Evolutionary conservation across 2,888 invertebrate species (phyloP), one percentile per base, ranked within the genome.

Genomic region (Torymus tubicola): DNA sequence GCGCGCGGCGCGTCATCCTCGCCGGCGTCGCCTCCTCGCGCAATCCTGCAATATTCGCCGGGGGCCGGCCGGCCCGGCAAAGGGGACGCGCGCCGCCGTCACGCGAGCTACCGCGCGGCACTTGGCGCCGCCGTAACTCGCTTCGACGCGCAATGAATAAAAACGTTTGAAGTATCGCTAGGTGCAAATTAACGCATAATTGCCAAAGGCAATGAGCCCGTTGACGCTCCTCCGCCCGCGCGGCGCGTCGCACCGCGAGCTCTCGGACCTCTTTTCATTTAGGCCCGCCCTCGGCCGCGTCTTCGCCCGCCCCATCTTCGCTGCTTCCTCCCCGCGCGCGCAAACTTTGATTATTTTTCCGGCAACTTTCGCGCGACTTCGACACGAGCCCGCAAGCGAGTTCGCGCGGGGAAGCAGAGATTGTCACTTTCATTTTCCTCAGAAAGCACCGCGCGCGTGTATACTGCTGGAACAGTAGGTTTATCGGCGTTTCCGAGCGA

Each of bases 111-210:
- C 57, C 31, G 69, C 5, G 63, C 42, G 64, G 68, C 77, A 72
- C 77, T 81, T 72, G 69, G 68, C 71, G 68, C 61, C 24, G 55
- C 42, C 82, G 83, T 86, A 85, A 85, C 86, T 86, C 84, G 86
- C 87, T 85, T 87, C 88, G 87, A 87, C 89, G 88, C 88, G 89
- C 89, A 87, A 90, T 90, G 90, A 90, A 90, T 90, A 90, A 90
- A 90, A 90, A 90, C 90, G 90, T 90, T 90, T 90, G 90, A 90
- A 90, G 90, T 90, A 90, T 90, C 88, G 88, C 89, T 88, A 87
- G 88, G 89, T 88, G 89, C 86, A 90, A 90, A 90, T 90, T 90
- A 90, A 90, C 88, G 91, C 90, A 91, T 91, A 91, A 91, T 91
- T 91, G 90, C 89, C 91, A 91, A 91, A 91, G 90, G 90, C 88